Percentiles rank a stretch among this genome's conserved stretches.
phyloP scores from a whole-genome alignment of 2,113 vertebrate species.

The Lontra canadensis region DNA sequence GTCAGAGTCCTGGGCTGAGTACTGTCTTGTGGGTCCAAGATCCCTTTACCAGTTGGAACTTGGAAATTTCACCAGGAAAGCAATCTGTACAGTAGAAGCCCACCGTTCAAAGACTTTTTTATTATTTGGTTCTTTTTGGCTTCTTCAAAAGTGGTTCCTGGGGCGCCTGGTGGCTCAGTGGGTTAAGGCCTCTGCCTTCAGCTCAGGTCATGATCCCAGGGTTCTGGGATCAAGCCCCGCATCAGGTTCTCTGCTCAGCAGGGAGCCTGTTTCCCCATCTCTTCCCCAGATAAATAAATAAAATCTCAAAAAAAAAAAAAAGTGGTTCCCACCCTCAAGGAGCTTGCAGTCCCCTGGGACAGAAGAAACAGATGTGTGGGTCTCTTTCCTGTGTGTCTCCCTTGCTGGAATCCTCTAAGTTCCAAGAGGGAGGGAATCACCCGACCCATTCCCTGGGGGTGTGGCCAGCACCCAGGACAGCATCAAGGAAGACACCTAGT shows the following conservation, averaged over 20 bases:
- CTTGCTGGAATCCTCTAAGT: too few species aligned
- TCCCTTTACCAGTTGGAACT: neutral
- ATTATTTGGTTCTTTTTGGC: neutral
- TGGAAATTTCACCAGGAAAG: neutral
- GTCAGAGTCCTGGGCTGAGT: too few species aligned
- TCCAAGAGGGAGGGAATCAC: neutral
- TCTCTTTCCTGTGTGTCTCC: neutral
- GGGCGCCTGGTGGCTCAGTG: too few species aligned
- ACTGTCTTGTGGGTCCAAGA: rapidly evolving
- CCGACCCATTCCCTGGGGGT: too few species aligned
- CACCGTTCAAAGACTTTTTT: neutral
- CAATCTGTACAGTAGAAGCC: neutral
- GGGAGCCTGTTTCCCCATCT: too few species aligned
- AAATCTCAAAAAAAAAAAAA: too few species aligned
- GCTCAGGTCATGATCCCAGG: too few species aligned
- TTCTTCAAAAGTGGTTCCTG: neutral
- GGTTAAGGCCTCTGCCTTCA: too few species aligned
- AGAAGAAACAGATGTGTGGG: neutral
- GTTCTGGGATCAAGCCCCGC: too few species aligned
- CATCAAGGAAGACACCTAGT: neutral
- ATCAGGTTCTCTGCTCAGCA: too few species aligned
- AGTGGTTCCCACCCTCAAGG: neutral
- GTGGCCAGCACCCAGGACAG: neutral
- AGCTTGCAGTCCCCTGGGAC: neutral
- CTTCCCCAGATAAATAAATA: too few species aligned